Percentiles rank a stretch among this genome's conserved stretches.
Evolutionary conservation across 2,797 vertebrate genomes (phyloP).

Genomic region (Linurgus olivaceus): DNA sequence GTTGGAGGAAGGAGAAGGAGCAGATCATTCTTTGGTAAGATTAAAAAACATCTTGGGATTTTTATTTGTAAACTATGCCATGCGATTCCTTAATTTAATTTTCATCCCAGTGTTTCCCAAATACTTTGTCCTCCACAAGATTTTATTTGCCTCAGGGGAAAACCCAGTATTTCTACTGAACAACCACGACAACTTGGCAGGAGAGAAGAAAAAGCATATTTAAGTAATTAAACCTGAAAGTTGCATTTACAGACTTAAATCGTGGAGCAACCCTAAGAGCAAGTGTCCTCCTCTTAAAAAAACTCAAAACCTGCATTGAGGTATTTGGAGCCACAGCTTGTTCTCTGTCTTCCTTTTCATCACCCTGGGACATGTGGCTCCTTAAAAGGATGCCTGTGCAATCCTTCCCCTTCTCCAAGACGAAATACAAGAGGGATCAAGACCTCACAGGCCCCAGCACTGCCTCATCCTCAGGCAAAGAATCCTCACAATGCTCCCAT

Average conservation of each 20-base stretch:
- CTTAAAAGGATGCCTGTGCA: neutral
- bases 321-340: neutral
- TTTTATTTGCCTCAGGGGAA: neutral
- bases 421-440: neutral
- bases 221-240: neutral
- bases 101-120: neutral
- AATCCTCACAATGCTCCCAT: neutral
- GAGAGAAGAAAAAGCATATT: neutral
- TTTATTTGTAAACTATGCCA: neutral
- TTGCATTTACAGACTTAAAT: neutral
- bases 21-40: neutral
- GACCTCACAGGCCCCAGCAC: neutral
- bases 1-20: neutral
- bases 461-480: neutral
- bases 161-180: neutral
- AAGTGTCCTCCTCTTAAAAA: neutral
- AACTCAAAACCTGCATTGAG: neutral
- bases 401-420: neutral
- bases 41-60: neutral
- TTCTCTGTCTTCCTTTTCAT: neutral
- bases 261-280: neutral
- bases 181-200: neutral
- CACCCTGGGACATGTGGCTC: neutral
- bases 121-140: neutral
- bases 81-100: neutral